A percentile compares a stretch with the other conserved stretches of the same genome.
Conservation (phyloP, 1,140 invertebrate species). For the Bombus vancouverensis region DNA sequence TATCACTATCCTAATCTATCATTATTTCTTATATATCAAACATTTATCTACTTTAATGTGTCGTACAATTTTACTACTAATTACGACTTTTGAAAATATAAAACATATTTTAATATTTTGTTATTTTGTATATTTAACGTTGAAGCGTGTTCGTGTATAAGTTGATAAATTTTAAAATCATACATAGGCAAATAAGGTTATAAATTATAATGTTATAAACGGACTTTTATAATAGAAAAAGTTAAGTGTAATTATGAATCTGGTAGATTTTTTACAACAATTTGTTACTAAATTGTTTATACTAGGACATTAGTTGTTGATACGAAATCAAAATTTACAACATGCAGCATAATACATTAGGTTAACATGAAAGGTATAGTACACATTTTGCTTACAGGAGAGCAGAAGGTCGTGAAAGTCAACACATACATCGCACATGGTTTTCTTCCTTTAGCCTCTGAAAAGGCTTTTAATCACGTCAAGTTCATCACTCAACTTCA, state of each 20-base stretch:
- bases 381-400: slow-evolving; percentile 87
- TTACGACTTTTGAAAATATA: slow-evolving; percentile 29
- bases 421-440: slow-evolving; percentile 91
- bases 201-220: slow-evolving; percentile 8
- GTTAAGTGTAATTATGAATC: background rate
- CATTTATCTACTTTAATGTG: background rate
- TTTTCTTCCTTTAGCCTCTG: slow-evolving; percentile 70
- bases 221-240: background rate
- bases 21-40: background rate
- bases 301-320: background rate
- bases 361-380: slow-evolving; percentile 63
- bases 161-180: slow-evolving; percentile 11
- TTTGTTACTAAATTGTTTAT: background rate
- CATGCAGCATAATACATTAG: slow-evolving; percentile 46
- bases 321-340: background rate
- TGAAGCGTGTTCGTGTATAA: background rate
- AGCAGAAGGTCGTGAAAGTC: slow-evolving; percentile 90
- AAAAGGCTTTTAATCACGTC: slow-evolving; percentile 77
- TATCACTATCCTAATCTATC: background rate
- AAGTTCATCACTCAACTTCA: slow-evolving; percentile 73
- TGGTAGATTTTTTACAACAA: background rate
- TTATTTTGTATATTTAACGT: background rate
- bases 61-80: slow-evolving; percentile 48
- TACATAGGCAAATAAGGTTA: slow-evolving; percentile 32
- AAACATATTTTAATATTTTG: background rate